These are phyloP conservation scores for Anarsia innoxiella DNA, from an alignment of 2,888 invertebrate genomes.

Conservation along the genomic window DNA sequence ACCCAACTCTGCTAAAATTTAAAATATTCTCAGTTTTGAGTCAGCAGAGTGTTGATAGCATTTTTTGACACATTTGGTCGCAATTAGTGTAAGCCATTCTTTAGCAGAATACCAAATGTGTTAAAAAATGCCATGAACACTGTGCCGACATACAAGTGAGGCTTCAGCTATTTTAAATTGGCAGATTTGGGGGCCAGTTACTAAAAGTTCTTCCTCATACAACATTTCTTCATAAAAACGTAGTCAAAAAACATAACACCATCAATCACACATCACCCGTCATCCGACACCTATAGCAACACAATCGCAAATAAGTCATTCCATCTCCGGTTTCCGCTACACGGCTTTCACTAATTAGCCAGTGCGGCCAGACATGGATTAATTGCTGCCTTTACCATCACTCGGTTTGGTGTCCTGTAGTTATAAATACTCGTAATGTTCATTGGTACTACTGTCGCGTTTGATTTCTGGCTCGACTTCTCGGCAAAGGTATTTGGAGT, in stretches of 20 bases:
- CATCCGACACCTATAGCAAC: constrained; percentile 29
- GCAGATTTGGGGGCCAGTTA: too few species aligned
- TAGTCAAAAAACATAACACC: constrained; percentile 7
- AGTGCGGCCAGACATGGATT: constrained; percentile 62
- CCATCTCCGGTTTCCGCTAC: constrained; percentile 64
- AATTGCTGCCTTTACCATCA: constrained; percentile 46
- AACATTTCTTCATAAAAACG: background rate
- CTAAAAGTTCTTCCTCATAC: too few species aligned
- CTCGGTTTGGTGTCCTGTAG: constrained; percentile 2
- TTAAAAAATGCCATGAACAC: constrained; percentile 7
- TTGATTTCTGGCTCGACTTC: too few species aligned
- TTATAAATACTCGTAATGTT: too few species aligned
- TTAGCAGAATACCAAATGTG: too few species aligned
- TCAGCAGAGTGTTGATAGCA: too few species aligned
- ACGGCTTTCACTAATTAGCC: constrained; percentile 62
- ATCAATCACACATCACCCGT: constrained; percentile 13
- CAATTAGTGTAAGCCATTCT: too few species aligned
- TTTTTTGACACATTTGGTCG: too few species aligned
- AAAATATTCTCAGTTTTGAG: too few species aligned
- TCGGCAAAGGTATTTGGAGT: too few species aligned
- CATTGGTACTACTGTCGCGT: too few species aligned
- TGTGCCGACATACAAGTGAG: background rate
- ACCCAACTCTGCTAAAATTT: background rate
- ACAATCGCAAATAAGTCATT: constrained; percentile 56
- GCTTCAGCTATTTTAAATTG: background rate